Base-by-base conservation (phyloP, 2,888 invertebrate genomes). In the Heliconius cydno region DNA sequence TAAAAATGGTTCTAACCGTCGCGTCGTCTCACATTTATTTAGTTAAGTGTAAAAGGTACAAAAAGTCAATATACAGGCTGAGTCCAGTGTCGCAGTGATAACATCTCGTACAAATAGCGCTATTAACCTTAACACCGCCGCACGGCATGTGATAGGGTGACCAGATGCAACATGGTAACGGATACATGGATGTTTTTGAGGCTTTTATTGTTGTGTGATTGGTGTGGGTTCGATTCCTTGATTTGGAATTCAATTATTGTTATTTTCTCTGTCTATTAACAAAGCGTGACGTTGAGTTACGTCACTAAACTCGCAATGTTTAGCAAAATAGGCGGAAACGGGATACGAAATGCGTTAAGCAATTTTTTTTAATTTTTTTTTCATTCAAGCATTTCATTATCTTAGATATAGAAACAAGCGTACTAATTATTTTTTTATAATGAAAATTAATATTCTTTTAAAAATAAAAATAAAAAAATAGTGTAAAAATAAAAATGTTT, bases 71-170 rank as follows among this genome's bases (percentile, higher is more conserved):
- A 77, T 75, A 68, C 77, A 65, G 70, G 67, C 79, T 79, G 77
- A 79, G 81, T 79, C 76, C 76, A 65, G 68, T 79, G 79, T 75
- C 87, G 84, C 80, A 80, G 84, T 86, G 92, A 93, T 92, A 92
- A 88, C 89, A 92, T 92, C 92, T 88, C 88, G 88, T 90, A 92
- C 94, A 93, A 94, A 94, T 93, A 92, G 90, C 92, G 88, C 91
- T 88, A 92, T 93, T 93, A 92, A 92, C 92, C 92, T 91, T 91
- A 91, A 92, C 92, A 92, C 91, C 86, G 87, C 87, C 90, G 88
- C 86, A 89, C 90, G 90, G 89, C 91, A 89, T 90, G 89, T 90
- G 89, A 72, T 78, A 84, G 83, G 84, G 83, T 76, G 79, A 77
- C 76, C 79, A 80, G n/a, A 77, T 74, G 15, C 73, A 73, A 34